Conservation (phyloP, 2,888 invertebrate species). For the Nipponacmea schrenckii region DNA sequence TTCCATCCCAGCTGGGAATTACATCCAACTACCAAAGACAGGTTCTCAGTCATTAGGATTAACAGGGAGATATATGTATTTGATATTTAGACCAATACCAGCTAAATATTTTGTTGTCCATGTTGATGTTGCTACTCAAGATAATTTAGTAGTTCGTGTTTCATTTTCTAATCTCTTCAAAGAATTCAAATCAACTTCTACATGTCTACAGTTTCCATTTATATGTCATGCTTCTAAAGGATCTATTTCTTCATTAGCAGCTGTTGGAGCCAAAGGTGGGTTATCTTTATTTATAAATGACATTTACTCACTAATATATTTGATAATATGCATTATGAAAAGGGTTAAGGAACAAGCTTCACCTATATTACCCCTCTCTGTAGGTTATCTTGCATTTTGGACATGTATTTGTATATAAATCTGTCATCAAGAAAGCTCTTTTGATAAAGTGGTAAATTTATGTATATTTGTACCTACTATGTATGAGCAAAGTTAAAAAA, state of each 20-base stretch:
- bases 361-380: no score
- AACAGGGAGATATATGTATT: slow-evolving; percentile 65
- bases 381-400: neutral
- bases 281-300: no score
- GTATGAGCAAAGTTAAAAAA: no score
- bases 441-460: neutral
- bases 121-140: slow-evolving; percentile 65
- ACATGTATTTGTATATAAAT: neutral
- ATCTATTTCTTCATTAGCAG: slow-evolving; percentile 52
- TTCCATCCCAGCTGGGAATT: slow-evolving; percentile 66
- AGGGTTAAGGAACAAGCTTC: no score
- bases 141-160: slow-evolving; percentile 64
- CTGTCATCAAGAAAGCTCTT: neutral
- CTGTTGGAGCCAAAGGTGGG: slow-evolving; percentile 53
- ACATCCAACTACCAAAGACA: slow-evolving; percentile 65
- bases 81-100: slow-evolving; percentile 64
- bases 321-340: no score
- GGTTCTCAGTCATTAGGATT: slow-evolving; percentile 64
- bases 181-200: slow-evolving; percentile 67
- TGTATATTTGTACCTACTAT: no score
- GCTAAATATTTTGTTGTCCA: slow-evolving; percentile 67
- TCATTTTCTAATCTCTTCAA: slow-evolving; percentile 68
- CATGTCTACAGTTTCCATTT: slow-evolving; percentile 68
- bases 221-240: slow-evolving; percentile 61
- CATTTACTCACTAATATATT: no score